phyloP scores from a whole-genome alignment of 1,140 invertebrate species.

The Leptoteleia sp. region DNA sequence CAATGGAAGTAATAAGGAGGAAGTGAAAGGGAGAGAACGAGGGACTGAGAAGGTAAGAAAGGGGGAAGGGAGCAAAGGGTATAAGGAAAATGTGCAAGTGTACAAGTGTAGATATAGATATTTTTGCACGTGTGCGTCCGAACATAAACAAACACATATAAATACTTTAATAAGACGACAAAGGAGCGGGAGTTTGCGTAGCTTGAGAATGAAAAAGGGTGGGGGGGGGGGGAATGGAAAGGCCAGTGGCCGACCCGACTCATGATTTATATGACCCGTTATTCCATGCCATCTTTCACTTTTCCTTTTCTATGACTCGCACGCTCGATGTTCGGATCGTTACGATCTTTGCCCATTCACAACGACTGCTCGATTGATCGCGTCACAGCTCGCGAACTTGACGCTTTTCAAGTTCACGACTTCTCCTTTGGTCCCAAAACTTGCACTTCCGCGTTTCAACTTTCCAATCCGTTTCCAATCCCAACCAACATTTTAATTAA shows the following conservation, averaged over 20 bases:
- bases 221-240: slow-evolving; percentile 65
- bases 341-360: slow-evolving; percentile 55
- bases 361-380: slow-evolving; percentile 30
- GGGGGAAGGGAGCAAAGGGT: slow-evolving; percentile 2
- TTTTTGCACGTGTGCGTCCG: background rate
- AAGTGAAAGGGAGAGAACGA: slow-evolving; percentile 32
- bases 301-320: slow-evolving; percentile 72
- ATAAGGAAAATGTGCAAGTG: too few relatives aligned
- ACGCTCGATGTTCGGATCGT: slow-evolving; percentile 66
- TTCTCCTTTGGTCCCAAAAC: slow-evolving; percentile 10
- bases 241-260: slow-evolving; percentile 73
- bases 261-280: slow-evolving; percentile 77
- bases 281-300: slow-evolving; percentile 72
- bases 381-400: slow-evolving; percentile 35
- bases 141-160: background rate
- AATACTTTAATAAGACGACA: slow-evolving; percentile 19
- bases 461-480: too few relatives aligned
- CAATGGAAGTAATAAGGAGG: slow-evolving; percentile 18
- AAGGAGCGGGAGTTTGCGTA: slow-evolving; percentile 32
- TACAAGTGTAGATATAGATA: background rate
- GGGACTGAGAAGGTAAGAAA: slow-evolving; percentile 20
- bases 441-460: slow-evolving; percentile 10
- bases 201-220: slow-evolving; percentile 35
- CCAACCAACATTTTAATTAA: too few relatives aligned
- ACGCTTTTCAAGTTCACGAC: slow-evolving; percentile 42